Evolutionary conservation across 1,140 invertebrate species (phyloP), one percentile per base, ranked within the genome.

Genomic region (Stegodyphus dumicola): DNA sequence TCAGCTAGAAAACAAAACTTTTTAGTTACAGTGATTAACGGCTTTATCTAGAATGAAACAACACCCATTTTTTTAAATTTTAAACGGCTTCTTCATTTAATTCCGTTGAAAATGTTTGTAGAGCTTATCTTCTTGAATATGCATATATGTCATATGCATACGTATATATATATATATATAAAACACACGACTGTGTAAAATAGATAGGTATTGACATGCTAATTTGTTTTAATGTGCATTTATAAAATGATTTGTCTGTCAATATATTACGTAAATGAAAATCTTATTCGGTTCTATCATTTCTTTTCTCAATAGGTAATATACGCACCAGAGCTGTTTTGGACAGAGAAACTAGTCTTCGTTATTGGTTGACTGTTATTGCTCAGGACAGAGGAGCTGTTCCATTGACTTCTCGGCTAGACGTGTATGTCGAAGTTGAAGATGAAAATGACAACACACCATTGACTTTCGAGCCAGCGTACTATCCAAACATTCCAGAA

Each of bases 381-480:
- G 97, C 97, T 3, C 94, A 96, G 89, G 97, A 99, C 91, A 93
- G 95, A 87, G 96, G 95, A 0, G 94, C 97, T 13, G 95, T 97
- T 33, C 96, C 96, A 5, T 91, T 96, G 5, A 94, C 94, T 89
- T 93, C 95, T 52, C 95, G 94, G 88, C 92, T 96, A 17, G 93
- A 96, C 92, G 94, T 99, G 17, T 98, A 95, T 90, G 93, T 99
- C 54, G 93, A 95, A 89, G 94, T 99, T 70, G 90, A 94, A 71
- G 96, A 99, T 90, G 95, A 95, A 89, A 99, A 99, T 91, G 97
- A 99, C 91, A 97, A 98, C 91, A 94, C 94, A 48, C 97, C 98
- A 49, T 92, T 97, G 90, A 96, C 97, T 56, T 93, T 93, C 83
- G 93, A 94, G 78, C 95, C 97, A 4, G 94, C 96, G 64, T 99